Evolutionary conservation across 1,140 invertebrate genomes (phyloP), one percentile per base, ranked within the genome.

Genomic region (Medauroidea extradentata): DNA sequence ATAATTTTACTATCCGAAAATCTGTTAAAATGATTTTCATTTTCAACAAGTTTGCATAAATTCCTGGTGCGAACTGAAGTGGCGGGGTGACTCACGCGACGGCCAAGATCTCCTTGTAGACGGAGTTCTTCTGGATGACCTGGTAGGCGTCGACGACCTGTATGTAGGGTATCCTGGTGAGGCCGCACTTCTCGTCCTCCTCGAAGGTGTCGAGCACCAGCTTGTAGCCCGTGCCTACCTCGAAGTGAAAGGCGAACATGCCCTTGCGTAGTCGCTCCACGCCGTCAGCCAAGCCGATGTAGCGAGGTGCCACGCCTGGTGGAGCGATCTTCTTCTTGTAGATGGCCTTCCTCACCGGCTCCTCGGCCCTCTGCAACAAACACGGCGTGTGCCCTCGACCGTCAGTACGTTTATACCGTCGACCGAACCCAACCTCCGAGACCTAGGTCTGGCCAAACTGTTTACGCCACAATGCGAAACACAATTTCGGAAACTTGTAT

Each of bases 131-230:
- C 58, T 78, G 76, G 0, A 86, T 76, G 0, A 18, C 54, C 2
- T 46, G 27, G 25, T 44, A 60, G 13, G 51, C 39, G 11, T 43
- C 50, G 4, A 52, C 50, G 11, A 44, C 41, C 25, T 52, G 49
- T 13, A 59, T 39, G 27, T 29, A 55, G 13, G 39, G 24, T n/a
- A 55, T 55, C 7, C 80, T 75, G 41, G 80, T 74, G 1, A 87
- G 68, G 0, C 81, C 83, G 66, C 84, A 87, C 69, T 86, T 87
- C 68, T 86, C 83, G 3, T 81, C 77, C 69, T 86, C 85, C 5
- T 75, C 66, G 63, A 82, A 87, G 56, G 79, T 84, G 69, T 85
- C 81, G 39, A 81, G 77, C 13, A 86, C 79, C 25, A 85, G 68
- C 66, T 85, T 81, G 66, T 86, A 86, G 0, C 56, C 56, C 7